phyloP scores from a whole-genome alignment of 2,113 vertebrate species.

The Muscicapa adusta region DNA sequence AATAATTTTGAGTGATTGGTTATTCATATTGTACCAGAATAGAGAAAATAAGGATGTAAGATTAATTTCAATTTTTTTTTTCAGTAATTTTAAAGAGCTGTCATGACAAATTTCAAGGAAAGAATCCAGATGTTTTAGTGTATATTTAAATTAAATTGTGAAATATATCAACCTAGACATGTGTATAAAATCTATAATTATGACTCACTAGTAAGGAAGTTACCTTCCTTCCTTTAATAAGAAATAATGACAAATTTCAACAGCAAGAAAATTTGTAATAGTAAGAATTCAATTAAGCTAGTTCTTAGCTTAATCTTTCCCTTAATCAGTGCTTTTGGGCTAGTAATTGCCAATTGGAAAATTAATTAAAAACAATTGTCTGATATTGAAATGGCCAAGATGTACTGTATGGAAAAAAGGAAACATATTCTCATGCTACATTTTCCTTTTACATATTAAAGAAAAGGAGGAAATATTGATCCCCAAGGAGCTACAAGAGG shows the following conservation, averaged over 20 bases:
- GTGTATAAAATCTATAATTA: not conserved
- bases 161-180: not conserved
- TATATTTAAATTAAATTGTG: not conserved
- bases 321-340: not conserved
- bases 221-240: not conserved
- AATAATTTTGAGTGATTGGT: not conserved
- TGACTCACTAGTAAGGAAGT: not conserved
- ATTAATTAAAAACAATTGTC: not conserved
- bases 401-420: not conserved
- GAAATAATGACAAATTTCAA: conserved; percentile 1
- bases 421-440: not conserved
- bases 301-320: conserved; percentile 18
- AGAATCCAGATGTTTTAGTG: not conserved
- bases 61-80: not conserved
- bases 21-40: not conserved
- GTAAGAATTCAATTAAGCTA: conserved; percentile 26
- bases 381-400: not conserved
- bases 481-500: not conserved
- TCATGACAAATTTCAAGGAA: not conserved
- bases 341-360: conserved; percentile 27
- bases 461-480: not conserved
- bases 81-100: not conserved
- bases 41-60: not conserved
- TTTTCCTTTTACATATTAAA: not conserved
- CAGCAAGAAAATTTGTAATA: not conserved